Evolutionary conservation across 2,888 invertebrate species (phyloP).

Genomic region (Shargacucullia verbasci): DNA sequence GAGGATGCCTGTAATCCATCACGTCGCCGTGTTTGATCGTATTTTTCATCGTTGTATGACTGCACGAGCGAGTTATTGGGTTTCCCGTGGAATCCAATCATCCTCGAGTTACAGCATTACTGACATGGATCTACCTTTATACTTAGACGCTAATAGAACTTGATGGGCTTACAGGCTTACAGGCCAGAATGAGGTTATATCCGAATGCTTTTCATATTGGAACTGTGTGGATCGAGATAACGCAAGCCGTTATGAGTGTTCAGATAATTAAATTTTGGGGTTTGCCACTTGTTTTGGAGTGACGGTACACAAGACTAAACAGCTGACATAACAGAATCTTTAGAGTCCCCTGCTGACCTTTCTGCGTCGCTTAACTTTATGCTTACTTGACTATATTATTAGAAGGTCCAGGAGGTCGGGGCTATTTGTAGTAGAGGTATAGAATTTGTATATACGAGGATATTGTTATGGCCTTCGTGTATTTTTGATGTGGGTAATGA

Average conservation of each 20-base stretch:
- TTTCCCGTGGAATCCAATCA: constrained; percentile 48
- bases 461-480: constrained; percentile 42
- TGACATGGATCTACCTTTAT: constrained; percentile 28
- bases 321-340: constrained; percentile 52
- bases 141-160: constrained; percentile 39
- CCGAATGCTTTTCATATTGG: constrained; percentile 52
- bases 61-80: constrained; percentile 46
- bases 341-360: constrained; percentile 42
- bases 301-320: constrained; percentile 57
- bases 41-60: constrained; percentile 49
- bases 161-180: constrained; percentile 30
- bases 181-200: constrained; percentile 43
- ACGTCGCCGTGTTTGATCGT: constrained; percentile 49
- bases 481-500: constrained; percentile 45
- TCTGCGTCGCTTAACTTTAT: constrained; percentile 46
- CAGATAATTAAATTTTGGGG: constrained; percentile 62
- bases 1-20: constrained; percentile 56
- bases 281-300: constrained; percentile 61
- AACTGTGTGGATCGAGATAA: constrained; percentile 57
- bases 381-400: constrained; percentile 39
- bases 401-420: constrained; percentile 21
- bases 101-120: constrained; percentile 36
- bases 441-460: constrained; percentile 37
- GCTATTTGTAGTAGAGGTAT: constrained; percentile 44
- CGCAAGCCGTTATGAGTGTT: constrained; percentile 60